These are phyloP conservation scores for Colistium nudipinnis DNA, from an alignment of 2,113 vertebrate genomes.

Conservation along the genomic window DNA sequence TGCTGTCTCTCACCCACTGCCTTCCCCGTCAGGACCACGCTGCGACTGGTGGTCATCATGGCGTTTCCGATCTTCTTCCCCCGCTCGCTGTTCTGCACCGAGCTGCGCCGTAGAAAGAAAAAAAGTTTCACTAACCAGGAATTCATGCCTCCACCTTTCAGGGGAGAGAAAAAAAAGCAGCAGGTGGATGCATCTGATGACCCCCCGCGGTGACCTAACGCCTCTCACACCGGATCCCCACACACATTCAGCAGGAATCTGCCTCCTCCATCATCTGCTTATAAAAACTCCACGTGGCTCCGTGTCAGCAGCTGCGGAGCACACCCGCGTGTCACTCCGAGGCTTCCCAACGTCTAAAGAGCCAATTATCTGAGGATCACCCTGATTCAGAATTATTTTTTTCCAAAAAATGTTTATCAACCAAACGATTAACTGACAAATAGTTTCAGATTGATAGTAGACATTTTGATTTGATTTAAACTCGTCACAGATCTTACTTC, in stretches of 20 bases:
- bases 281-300: neutral
- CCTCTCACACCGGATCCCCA: slow-evolving; percentile 37
- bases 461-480: neutral
- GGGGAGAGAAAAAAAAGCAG: slow-evolving; percentile 26
- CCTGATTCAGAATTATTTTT: no score
- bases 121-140: neutral
- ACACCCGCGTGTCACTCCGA: slow-evolving; percentile 8
- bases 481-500: no score
- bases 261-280: slow-evolving; percentile 23
- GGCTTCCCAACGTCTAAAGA: slow-evolving; percentile 12
- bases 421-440: no score
- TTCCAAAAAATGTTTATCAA: no score
- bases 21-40: slow-evolving; percentile 94
- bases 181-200: neutral
- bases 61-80: slow-evolving; percentile 96
- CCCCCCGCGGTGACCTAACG: neutral
- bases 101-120: slow-evolving; percentile 78
- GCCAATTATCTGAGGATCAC: no score
- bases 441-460: neutral
- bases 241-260: slow-evolving; percentile 50
- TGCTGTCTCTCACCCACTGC: slow-evolving; percentile 90
- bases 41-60: slow-evolving; percentile 93
- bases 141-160: slow-evolving; percentile 3
- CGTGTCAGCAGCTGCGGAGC: slow-evolving; percentile 33
- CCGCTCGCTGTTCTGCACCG: slow-evolving; percentile 96